Conservation (phyloP, 2,113 vertebrate species). For the Sylvietta virens region DNA sequence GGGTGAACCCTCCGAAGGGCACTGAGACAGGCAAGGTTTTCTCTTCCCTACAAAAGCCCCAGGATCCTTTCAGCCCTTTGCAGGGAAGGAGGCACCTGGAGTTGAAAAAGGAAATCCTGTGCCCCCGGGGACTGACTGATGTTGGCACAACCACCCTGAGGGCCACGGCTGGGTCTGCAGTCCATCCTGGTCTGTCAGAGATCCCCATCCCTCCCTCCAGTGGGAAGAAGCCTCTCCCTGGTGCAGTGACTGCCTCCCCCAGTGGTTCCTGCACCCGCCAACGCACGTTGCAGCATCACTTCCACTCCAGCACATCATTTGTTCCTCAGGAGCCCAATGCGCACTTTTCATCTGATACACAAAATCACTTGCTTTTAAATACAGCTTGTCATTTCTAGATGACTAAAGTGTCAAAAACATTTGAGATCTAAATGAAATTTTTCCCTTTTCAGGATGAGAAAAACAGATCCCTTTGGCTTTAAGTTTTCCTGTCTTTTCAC, state of each 20-base stretch:
- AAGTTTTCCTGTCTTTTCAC: neutral
- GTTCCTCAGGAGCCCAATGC: neutral
- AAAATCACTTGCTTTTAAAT: conserved; percentile 43
- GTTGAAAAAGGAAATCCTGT: neutral
- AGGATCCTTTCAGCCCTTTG: neutral
- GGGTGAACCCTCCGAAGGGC: neutral
- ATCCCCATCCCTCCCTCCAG: neutral
- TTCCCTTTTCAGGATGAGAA: conserved; percentile 2
- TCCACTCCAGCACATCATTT: conserved; percentile 2
- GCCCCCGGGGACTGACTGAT: neutral
- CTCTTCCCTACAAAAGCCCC: neutral
- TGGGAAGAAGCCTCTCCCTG: neutral
- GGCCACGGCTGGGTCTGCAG: accelerated
- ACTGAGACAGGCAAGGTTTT: neutral
- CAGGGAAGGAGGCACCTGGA: neutral
- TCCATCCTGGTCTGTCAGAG: neutral
- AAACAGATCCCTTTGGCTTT: neutral
- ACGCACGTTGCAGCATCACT: accelerated
- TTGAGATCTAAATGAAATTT: neutral
- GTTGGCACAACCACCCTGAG: accelerated
- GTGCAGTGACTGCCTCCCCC: neutral
- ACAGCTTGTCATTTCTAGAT: conserved; percentile 28
- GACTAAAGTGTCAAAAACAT: conserved; percentile 28
- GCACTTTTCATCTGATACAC: neutral
- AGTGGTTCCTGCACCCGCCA: neutral